Percentiles rank a stretch among this genome's conserved stretches.
phyloP scores from a whole-genome alignment of 2,113 vertebrate genomes.

The Ammodytes marinus region DNA sequence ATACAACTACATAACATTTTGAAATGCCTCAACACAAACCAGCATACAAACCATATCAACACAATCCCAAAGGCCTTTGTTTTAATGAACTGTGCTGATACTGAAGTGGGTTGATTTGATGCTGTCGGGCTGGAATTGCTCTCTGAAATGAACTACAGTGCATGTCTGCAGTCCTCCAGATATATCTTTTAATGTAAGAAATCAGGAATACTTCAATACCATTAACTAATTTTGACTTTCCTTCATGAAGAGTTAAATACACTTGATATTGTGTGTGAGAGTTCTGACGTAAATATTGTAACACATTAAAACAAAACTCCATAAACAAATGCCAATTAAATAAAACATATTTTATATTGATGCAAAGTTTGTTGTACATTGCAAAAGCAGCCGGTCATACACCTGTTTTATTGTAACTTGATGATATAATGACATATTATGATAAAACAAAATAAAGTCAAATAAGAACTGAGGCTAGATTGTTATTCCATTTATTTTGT shows the following conservation, averaged over 20 bases:
- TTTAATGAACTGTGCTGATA: slow-evolving; percentile 30
- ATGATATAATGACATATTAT: not conserved
- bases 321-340: not conserved
- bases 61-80: not conserved
- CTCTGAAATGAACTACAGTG: not conserved
- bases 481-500: not conserved
- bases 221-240: not conserved
- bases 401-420: not conserved
- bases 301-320: not conserved
- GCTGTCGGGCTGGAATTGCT: slow-evolving; percentile 11
- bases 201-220: not conserved
- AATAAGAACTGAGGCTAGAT: not conserved
- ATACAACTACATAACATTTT: slow-evolving; percentile 35
- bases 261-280: not conserved
- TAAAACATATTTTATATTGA: not conserved
- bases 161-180: not conserved
- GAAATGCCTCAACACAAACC: slow-evolving; percentile 9
- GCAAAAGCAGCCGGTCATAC: not conserved
- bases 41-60: slow-evolving; percentile 19
- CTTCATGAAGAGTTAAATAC: not conserved
- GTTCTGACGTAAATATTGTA: not conserved
- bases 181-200: slow-evolving; percentile 7
- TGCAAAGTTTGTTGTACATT: not conserved
- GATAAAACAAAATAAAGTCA: not conserved
- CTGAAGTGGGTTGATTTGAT: slow-evolving; percentile 27